Conservation (phyloP, 1,140 invertebrate genomes). For the Plectus sambesii region DNA sequence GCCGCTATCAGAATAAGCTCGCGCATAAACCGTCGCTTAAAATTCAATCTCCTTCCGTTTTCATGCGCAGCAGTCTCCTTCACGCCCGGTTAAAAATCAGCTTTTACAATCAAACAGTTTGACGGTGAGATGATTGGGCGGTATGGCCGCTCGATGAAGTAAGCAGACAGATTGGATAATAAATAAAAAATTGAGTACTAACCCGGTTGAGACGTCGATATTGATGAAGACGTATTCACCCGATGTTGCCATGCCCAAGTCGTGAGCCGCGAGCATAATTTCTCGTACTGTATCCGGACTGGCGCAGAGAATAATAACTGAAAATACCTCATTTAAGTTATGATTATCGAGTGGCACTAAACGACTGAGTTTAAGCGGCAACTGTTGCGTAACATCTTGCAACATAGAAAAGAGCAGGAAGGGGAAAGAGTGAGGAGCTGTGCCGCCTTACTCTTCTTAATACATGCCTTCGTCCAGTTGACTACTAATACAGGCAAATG, state of each 20-base stretch:
- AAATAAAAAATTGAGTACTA: constrained; percentile 47
- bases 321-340: constrained; percentile 45
- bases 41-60: no score
- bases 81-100: no score
- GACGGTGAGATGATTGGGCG: no score
- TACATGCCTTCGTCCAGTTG: constrained; percentile 9
- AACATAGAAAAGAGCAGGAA: no score
- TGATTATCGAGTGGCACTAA: not conserved
- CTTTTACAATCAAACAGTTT: no score
- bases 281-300: constrained; percentile 70
- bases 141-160: no score
- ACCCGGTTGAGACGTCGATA: constrained; percentile 89
- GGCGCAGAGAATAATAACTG: constrained; percentile 87
- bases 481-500: constrained; percentile 5
- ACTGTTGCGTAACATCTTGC: not conserved
- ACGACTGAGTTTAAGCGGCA: not conserved
- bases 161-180: not conserved
- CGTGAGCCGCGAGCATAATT: constrained; percentile 71
- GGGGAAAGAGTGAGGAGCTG: no score
- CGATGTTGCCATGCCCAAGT: constrained; percentile 72
- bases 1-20: no score
- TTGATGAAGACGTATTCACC: constrained; percentile 97
- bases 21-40: no score
- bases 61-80: no score
- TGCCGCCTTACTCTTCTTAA: not conserved